Base-by-base conservation (phyloP, 2,888 invertebrate genomes). In the Suillia variegata region DNA sequence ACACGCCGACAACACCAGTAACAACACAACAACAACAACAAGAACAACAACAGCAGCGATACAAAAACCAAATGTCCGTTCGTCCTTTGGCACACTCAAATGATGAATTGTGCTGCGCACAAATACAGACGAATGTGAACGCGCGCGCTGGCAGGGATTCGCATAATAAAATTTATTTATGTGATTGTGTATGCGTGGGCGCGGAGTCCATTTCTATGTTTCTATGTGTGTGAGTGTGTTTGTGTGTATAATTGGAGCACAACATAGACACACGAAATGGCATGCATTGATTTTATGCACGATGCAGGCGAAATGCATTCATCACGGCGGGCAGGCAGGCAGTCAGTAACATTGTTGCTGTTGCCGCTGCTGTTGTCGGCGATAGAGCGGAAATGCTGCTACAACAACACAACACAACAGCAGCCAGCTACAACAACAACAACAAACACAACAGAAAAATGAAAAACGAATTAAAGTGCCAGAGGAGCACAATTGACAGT, bases 371-470 rank as follows among this genome's bases (percentile, higher is more conserved):
- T 31, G 31, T 31, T 31, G 12, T 31, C 38, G 6, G 38, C 38
- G 38, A 10, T 5, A 38, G 38, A n/a, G 10, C 38, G 38, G 38
- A 5, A 38, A n/a, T 38, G 38, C 31, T 12, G 31, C 31, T 8
- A 12, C 6, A 31, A 31, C 31, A 31, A 38, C 38, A 38, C 26
- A 38, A 10, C 38, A 38, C 15, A 5, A 38, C n/a, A 13, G 38
- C 38, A 38, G 38, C 4, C 26, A 49, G 49, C 26, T 21, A 20
- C 58, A 62, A 53, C 53, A 55, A 53, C 31, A 31, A 31, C 59
- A 61, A 56, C 49, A 67, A 63, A 64, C 63, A 61, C 66, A 63
- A 66, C 50, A 22, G 17, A 2, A 31, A 50, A n/a, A n/a, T n/a
- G n/a, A n/a, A n/a, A n/a, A 48, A 48, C 10, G 48, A 18, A 18